These are phyloP conservation scores for Polymixis lichenea DNA, from an alignment of 2,888 invertebrate genomes.

Conservation along the genomic window DNA sequence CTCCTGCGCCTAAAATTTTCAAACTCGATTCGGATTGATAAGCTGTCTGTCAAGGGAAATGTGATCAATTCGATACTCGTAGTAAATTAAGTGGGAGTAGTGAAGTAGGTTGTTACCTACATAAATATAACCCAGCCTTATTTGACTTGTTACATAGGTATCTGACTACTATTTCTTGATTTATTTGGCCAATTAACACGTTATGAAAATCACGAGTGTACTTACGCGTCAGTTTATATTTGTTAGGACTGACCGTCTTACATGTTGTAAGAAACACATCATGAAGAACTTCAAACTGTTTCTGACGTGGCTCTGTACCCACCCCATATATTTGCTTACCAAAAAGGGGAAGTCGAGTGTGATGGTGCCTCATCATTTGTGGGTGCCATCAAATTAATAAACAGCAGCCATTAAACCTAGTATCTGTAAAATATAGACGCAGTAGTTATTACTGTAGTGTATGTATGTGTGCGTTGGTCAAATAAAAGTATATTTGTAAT, in stretches of 20 bases:
- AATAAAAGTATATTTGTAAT: slow-evolving; percentile 8
- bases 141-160: not conserved
- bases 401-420: not conserved
- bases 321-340: not conserved
- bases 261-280: not conserved
- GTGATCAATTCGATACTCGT: slow-evolving; percentile 1
- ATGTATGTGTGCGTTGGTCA: too few relatives aligned
- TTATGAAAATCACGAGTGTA: not conserved
- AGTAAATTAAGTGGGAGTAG: not conserved
- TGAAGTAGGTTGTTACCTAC: not conserved
- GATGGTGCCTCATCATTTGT: not conserved
- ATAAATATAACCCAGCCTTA: not conserved
- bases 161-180: not conserved
- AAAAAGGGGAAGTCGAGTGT: not conserved
- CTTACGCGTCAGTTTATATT: not conserved
- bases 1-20: slow-evolving; percentile 29
- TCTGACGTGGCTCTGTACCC: not conserved
- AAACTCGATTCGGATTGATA: slow-evolving; percentile 25
- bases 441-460: not conserved
- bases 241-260: not conserved
- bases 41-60: slow-evolving; percentile 31
- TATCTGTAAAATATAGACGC: not conserved
- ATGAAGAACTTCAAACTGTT: not conserved
- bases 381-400: not conserved
- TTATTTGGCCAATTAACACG: not conserved